These are phyloP conservation scores for Carabus problematicus DNA, from an alignment of 2,888 invertebrate genomes.

Conservation along the genomic window DNA sequence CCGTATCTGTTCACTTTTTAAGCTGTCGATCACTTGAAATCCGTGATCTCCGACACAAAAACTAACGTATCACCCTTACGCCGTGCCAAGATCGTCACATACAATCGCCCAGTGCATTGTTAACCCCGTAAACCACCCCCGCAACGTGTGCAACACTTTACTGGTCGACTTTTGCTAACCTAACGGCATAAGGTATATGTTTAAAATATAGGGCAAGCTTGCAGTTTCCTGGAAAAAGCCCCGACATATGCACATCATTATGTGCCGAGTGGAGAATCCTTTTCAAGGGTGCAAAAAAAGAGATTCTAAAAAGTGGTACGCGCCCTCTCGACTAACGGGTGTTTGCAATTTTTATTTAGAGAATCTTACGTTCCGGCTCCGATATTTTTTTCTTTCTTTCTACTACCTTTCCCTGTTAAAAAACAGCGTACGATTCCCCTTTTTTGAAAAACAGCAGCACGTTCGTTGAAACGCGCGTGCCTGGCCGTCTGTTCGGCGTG, in stretches of 20 bases:
- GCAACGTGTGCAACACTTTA: background rate
- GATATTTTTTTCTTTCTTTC: slow-evolving; percentile 14
- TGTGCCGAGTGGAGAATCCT: slow-evolving; percentile 44
- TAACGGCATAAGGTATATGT: slow-evolving; percentile 43
- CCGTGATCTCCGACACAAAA: background rate
- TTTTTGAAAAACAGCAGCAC: slow-evolving; percentile 4
- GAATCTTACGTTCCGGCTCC: slow-evolving; percentile 15
- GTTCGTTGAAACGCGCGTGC: slow-evolving; percentile 8
- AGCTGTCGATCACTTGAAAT: slow-evolving; percentile 9
- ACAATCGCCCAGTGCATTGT: slow-evolving; percentile 1
- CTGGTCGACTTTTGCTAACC: slow-evolving; percentile 2
- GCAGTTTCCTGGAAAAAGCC: slow-evolving; percentile 53
- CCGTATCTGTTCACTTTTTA: background rate
- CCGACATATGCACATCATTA: slow-evolving; percentile 55
- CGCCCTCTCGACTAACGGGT: slow-evolving; percentile 14
- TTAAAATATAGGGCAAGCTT: slow-evolving; percentile 52
- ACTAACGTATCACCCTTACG: background rate
- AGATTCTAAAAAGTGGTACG: slow-evolving; percentile 18
- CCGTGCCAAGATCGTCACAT: slow-evolving; percentile 2
- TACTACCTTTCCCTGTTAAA: slow-evolving; percentile 3
- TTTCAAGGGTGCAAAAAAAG: slow-evolving; percentile 21
- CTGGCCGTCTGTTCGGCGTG: background rate
- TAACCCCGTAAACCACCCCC: background rate
- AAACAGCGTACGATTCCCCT: slow-evolving; percentile 20
- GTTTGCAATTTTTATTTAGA: slow-evolving; percentile 35